Conservation (phyloP, 2,797 vertebrate genomes). For the Botia kubotai region DNA sequence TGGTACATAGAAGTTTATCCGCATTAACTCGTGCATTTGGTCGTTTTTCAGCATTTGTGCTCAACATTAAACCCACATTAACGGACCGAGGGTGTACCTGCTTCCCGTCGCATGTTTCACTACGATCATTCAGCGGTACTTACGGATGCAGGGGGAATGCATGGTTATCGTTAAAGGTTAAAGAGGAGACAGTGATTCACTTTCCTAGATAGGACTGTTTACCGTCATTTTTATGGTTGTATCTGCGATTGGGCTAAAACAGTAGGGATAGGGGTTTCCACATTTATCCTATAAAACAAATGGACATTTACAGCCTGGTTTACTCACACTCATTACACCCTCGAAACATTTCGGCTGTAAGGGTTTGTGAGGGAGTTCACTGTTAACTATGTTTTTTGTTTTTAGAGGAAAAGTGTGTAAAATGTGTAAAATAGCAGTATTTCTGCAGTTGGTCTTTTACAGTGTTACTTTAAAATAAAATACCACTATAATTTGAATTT, state of each 20-base stretch:
- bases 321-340: neutral
- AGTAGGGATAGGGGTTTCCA: neutral
- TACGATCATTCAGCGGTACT: constrained; percentile 9
- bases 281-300: constrained; percentile 23
- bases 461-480: neutral
- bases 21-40: neutral
- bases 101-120: constrained; percentile 44
- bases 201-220: constrained; percentile 13
- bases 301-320: constrained; percentile 20
- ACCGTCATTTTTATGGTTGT: neutral
- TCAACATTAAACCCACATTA: constrained; percentile 18
- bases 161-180: constrained; percentile 1
- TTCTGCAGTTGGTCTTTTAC: neutral
- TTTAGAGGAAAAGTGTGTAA: neutral
- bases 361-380: neutral
- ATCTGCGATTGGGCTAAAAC: neutral
- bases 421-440: neutral
- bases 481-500: neutral
- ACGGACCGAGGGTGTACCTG: constrained; percentile 36
- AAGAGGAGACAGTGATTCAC: neutral
- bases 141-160: neutral
- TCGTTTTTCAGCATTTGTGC: constrained; percentile 1
- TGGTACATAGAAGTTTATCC: constrained; percentile 41
- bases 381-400: neutral
- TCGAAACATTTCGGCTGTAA: neutral